Evolutionary conservation across 2,888 invertebrate genomes (phyloP), one percentile per base, ranked within the genome.

Genomic region (Watsonalla cultraria): DNA sequence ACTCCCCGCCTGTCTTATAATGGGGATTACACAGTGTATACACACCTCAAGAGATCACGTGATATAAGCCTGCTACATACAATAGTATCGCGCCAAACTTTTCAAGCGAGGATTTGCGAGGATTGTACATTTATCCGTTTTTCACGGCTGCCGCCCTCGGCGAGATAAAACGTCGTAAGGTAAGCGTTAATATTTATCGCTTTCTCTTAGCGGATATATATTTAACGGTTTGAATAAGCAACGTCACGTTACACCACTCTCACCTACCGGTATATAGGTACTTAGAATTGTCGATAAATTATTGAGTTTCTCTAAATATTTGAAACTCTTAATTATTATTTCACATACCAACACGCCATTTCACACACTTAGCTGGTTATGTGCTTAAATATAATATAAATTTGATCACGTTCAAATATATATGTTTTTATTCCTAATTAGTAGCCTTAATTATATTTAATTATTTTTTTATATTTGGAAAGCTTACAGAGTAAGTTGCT

Each of bases 101-200:
- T 75, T 72, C 71, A 68, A 63, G 69, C 67, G 66, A 62, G 82
- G 82, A 79, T 84, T 86, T 82, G 66, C 62, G 68, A 66, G 80
- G 79, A 80, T 82, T 72, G 65, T 70, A 66, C 76, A 75, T 78
- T 82, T 84, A 84, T 84, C 84, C 84, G 81, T 81, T 86, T 83
- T 82, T 80, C 81, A 82, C 80, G 78, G 79, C 70, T 71, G 65
- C 72, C 77, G 74, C 77, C 69, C 66, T 69, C 58, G 61, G 64
- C 60, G 79, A 76, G 84, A 86, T 85, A 86, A 84, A 78, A 76
- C 74, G 68, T 62, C 73, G 70, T 49, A 65, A 74, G 74, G 81
- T 80, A 82, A 81, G 83, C 82, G 80, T 83, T 83, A 78, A 84
- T 84, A 85, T 85, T 86, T 86, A 84, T 84, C 75, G 81, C 74